Percentiles rank a stretch among this genome's conserved stretches.
These are phyloP conservation scores for Acomys russatus DNA, from an alignment of 2,797 vertebrate species.

Conservation along the genomic window DNA sequence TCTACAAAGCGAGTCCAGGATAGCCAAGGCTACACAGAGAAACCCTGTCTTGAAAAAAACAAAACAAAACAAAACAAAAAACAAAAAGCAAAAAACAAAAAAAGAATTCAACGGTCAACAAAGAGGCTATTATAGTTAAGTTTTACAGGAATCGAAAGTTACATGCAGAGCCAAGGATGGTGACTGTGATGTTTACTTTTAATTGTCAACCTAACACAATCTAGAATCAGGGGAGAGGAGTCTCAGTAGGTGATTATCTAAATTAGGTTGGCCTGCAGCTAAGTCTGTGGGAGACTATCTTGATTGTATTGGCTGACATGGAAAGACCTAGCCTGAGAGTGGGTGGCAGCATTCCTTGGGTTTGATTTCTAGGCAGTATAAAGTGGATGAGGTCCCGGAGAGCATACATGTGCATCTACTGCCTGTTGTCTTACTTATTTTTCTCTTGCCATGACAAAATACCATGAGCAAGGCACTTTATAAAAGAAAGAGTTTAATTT, in stretches of 20 bases:
- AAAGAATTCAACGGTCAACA: neutral
- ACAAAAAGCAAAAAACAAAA: no score
- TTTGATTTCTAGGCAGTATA: neutral
- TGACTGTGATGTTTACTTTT: neutral
- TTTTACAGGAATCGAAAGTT: neutral
- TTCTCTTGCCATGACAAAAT: neutral
- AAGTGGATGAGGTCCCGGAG: neutral
- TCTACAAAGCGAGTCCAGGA: no score
- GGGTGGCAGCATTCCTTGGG: neutral
- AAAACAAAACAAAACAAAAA: no score
- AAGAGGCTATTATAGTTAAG: neutral
- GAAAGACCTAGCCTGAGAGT: neutral
- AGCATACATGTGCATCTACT: neutral
- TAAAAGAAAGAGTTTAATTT: neutral
- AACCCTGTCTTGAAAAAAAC: no score
- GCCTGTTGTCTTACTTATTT: neutral
- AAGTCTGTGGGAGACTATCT: neutral
- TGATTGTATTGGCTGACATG: neutral
- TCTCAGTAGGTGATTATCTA: neutral
- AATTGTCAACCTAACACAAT: neutral
- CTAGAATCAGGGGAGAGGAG: neutral
- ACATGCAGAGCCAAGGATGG: neutral
- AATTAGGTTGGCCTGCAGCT: neutral
- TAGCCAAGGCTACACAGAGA: no score
- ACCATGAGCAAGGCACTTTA: neutral